Base-by-base conservation (phyloP, 37 sponge, comb jelly and placozoan species). In the Agelas oroides region DNA sequence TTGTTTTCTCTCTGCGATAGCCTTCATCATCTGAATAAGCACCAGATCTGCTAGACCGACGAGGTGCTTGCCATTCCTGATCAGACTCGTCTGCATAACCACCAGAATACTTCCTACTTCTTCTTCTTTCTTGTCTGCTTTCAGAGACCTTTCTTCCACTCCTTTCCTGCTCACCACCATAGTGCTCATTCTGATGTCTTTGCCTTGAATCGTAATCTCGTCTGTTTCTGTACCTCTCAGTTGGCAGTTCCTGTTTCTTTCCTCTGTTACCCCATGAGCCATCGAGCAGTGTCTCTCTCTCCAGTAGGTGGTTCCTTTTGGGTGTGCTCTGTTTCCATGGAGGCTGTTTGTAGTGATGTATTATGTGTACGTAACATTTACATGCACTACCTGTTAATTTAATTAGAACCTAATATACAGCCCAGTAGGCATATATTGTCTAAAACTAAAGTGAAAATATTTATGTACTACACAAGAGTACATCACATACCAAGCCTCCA, bases 21-120 rank as follows among this genome's bases (percentile, higher is more conserved):
- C 31, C 61, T 12, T 78, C 73, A 35, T 74, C 84, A 83, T 83
- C 84, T 8, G 63, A 73, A 21, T 83, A 72, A 59, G 40, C 30
- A n/a, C 60, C 63, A 1, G 58, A 46, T 30, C 62, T 76, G 39
- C 71, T 67, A 0, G 75, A 21, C 28, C 70, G 1, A 46, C 78
- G 32, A 41, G 53, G 25, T 46, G 78, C 5, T 70, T 36, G 70
- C n/a, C 84, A 1, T 2, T 34, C 63, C 11, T 60, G 8, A 36
- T 77, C 62, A 37, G 64, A 25, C 37, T 61, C 67, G n/a, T 64
- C 14, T 30, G 70, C 37, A 60, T 79, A 73, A n/a, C 39, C 28
- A 27, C 55, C 54, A 1, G 24, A 25, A 37, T 6, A 41, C 20
- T 64, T 40, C 46, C 59, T 79, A 37, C 28, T 70, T 6, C 53